phyloP scores from a whole-genome alignment of 2,797 vertebrate species.

The Sebastiscus tertius region DNA sequence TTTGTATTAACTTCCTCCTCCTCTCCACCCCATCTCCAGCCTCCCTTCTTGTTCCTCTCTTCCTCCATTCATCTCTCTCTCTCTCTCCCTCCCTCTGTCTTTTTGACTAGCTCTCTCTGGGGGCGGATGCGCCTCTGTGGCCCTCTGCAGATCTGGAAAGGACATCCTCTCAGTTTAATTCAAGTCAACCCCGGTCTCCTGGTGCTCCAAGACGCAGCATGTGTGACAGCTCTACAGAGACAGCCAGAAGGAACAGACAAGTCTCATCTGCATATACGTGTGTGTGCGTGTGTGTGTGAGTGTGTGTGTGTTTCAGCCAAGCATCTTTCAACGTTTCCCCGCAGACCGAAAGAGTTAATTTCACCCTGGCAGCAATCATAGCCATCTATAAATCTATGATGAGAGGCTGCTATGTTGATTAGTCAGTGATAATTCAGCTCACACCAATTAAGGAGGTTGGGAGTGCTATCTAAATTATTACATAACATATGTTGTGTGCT shows the following conservation, averaged over 20 bases:
- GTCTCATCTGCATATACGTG: conserved; percentile 66
- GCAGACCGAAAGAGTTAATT: conserved; percentile 66
- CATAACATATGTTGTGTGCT: conserved; percentile 50
- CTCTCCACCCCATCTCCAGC: conserved; percentile 14
- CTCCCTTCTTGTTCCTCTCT: conserved; percentile 9
- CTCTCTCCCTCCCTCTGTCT: conserved; percentile 4
- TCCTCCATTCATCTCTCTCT: neutral
- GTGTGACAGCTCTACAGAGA: conserved; percentile 75
- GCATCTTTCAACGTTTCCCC: conserved; percentile 42
- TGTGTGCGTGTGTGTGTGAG: conserved; percentile 12
- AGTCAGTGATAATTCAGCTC: conserved; percentile 55
- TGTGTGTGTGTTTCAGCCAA: conserved; percentile 14
- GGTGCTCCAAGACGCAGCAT: conserved; percentile 70
- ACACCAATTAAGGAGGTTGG: conserved; percentile 50
- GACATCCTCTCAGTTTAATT: conserved; percentile 81
- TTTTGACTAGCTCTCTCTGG: conserved; percentile 58
- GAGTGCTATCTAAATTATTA: conserved; percentile 50
- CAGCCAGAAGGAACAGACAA: conserved; percentile 64
- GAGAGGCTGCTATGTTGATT: conserved; percentile 64
- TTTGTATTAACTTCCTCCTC: conserved; percentile 52
- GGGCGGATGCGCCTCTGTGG: conserved; percentile 64
- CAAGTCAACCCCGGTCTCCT: conserved; percentile 74
- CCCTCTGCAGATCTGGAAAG: conserved; percentile 74
- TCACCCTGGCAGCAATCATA: conserved; percentile 57
- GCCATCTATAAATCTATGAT: conserved; percentile 66